Base-by-base conservation (phyloP, 1,140 invertebrate species). In the Nebria ingens region DNA sequence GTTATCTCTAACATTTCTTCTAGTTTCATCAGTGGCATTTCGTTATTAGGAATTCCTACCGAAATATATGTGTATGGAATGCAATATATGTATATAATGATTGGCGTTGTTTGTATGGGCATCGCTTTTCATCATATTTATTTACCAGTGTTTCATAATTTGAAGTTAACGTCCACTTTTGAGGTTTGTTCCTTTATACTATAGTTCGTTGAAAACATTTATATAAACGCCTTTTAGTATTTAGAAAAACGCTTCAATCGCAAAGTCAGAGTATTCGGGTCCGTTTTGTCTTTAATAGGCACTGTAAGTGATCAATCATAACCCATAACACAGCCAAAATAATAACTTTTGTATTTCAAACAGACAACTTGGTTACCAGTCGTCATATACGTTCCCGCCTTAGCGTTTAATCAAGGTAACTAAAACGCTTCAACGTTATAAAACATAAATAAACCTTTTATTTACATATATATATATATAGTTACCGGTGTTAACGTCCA, bases 401-500 rank as follows among this genome's bases (percentile, higher is more conserved):
- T 86, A 52, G 83, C 84, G 19, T 85, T 86, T 65, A 85, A 84
- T 74, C 82, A 85, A 82, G 83, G 84, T 85, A 76, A 60, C 19
- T 42, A 40, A 40, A n/a, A n/a, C n/a, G n/a, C n/a, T 52, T 51
- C 49, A 34, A 53, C 40, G n/a, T 19, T 56, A 50, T 53, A 17
- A 25, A 52, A 19, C 13, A 54, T 2, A 17, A 45, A 34, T 29
- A 34, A 34, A 59, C 21, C 45, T 53, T 52, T 53, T 52, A 12
- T 19, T 56, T 50, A 72, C 69, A 23, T 56, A 56, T 29, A 58
- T 67, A 65, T 59, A 54, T 71, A 78, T 70, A 13, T 68, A 93
- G 91, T 93, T 4, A 93, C 91, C 3, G 89, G 89, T 21, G 78
- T 94, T 0, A 86, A 89, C 58, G 79, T 92, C 13, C 88, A 90